Conservation (phyloP, 2,797 vertebrate genomes). For the Gobionotothen gibberifrons region DNA sequence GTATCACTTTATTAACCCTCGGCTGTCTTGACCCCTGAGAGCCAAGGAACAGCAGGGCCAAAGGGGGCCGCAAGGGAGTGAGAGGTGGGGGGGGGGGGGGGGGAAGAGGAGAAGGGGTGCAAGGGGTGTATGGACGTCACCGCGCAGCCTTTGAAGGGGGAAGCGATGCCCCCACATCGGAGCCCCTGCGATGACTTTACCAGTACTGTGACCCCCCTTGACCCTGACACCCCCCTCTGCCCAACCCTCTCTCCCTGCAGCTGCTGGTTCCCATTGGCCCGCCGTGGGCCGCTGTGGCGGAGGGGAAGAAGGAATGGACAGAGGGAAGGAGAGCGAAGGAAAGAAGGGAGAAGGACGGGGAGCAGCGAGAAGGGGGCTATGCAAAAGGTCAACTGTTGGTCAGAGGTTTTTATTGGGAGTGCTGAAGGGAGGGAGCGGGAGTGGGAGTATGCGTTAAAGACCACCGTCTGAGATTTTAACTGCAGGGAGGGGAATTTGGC, state of each 20-base stretch:
- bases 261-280: constrained; percentile 81
- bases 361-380: constrained; percentile 63
- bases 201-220: constrained; percentile 83
- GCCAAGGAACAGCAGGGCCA: constrained; percentile 80
- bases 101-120: constrained; percentile 51
- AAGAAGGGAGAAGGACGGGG: constrained; percentile 43
- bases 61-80: constrained; percentile 68
- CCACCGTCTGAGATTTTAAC: constrained; percentile 90
- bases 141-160: constrained; percentile 82
- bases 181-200: constrained; percentile 87
- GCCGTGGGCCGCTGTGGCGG: constrained; percentile 47
- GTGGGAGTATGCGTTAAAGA: constrained; percentile 84
- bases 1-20: constrained; percentile 90
- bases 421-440: constrained; percentile 75
- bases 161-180: constrained; percentile 76
- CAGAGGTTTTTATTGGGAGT: constrained; percentile 87
- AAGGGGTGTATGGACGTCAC: constrained; percentile 72
- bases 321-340: constrained; percentile 44
- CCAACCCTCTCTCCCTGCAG: constrained; percentile 67
- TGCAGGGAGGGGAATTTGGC: constrained; percentile 81
- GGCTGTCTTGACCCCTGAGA: constrained; percentile 83
- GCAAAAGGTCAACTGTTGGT: constrained; percentile 87
- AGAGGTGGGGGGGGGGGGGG: constrained; percentile 44
- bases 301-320: constrained; percentile 41
- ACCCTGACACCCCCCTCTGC: constrained; percentile 70